Evolutionary conservation across 2,888 invertebrate species (phyloP), one percentile per base, ranked within the genome.

Genomic region (Drosophila fulvimacula): DNA sequence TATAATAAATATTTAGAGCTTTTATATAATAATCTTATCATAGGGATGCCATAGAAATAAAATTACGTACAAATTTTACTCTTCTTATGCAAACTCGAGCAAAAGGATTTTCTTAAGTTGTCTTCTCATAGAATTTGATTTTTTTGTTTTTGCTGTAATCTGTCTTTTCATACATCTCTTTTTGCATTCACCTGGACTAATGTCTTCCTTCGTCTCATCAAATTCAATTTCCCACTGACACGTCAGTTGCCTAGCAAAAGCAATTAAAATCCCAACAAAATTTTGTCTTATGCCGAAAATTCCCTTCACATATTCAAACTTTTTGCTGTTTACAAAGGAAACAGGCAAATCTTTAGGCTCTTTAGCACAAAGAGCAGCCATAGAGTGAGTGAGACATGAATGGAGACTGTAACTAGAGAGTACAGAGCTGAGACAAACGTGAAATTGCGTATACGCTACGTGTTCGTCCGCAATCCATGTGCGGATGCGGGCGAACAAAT

Each of bases 311-410:
- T 39, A 49, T 32, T 27, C n/a, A 42, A 27, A 39, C 44, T 56
- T 61, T 65, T 10, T 48, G 51, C 42, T 61, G 53, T 58, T 69
- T 38, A 4, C 19, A 44, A 49, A 61, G 5, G n/a, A 44, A 27
- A 5, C n/a, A 5, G 5, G 5, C n/a, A 46, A 9, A 56, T 59
- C 56, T 30, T 17, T 30, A 38, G 76, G n/a, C n/a, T n/a, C n/a
- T n/a, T 72, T 34, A 75, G 75, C 53, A 85, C 66, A n/a, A 24
- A 38, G 36, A 24, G 36, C 36, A 17, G 30, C 72, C 75, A 13
- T 21, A 13, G 41, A 6, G 3, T 6, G 41, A 6, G 3, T 6
- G 21, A 2, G 21, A 7, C 15, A 7, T 64, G 76, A 27, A 48
- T 48, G 17, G 36, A 17, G 44, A n/a, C 30, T 17, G 30, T 56